phyloP scores from a whole-genome alignment of 2,797 vertebrate species.

The Cossypha caffra region DNA sequence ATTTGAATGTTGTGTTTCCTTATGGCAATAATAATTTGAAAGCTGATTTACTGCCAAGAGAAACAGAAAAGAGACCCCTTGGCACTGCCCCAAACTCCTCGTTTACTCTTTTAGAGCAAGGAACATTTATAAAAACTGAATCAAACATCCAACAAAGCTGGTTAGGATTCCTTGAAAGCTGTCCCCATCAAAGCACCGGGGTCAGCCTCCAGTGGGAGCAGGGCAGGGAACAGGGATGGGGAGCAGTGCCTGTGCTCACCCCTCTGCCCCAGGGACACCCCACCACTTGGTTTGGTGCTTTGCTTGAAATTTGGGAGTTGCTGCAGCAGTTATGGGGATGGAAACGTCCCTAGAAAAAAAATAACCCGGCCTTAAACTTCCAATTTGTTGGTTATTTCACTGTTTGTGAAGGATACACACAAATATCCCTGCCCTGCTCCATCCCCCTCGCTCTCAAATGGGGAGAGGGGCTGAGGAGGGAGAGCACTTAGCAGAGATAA shows the following conservation, averaged over 20 bases:
- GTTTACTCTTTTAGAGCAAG: not conserved
- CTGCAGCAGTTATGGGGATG: not conserved
- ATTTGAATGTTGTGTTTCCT: constrained; percentile 31
- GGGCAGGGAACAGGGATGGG: not conserved
- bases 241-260: not conserved
- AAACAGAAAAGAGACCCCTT: constrained; percentile 13
- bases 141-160: not conserved
- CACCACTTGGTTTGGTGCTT: not conserved
- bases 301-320: not conserved
- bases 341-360: not conserved
- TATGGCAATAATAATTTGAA: constrained; percentile 28
- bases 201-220: not conserved
- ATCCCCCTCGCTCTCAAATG: fast-evolving
- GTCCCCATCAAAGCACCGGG: not conserved
- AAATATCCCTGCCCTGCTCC: not conserved
- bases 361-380: fast-evolving
- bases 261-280: not conserved
- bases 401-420: not conserved
- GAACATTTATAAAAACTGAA: not conserved
- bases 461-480: not conserved
- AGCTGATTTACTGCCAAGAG: constrained; percentile 32
- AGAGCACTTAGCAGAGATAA: not conserved
- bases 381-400: not conserved
- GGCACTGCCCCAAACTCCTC: constrained; percentile 42
- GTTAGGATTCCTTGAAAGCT: not conserved